phyloP scores from a whole-genome alignment of 2,113 vertebrate species.

The Malaclemys terrapin region DNA sequence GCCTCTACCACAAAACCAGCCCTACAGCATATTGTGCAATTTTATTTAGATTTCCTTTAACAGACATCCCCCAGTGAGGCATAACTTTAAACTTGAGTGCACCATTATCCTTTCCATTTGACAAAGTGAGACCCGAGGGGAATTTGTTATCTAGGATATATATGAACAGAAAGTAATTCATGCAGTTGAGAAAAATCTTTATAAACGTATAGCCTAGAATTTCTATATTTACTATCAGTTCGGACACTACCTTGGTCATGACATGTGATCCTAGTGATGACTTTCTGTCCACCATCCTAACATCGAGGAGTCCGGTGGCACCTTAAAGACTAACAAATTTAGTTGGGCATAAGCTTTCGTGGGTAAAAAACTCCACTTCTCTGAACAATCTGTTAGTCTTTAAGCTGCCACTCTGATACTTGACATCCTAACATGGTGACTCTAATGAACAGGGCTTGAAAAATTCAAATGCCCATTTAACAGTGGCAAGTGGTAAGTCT shows the following conservation, averaged over 20 bases:
- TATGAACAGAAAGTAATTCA: background rate
- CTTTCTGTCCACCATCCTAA: no score
- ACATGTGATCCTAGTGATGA: background rate
- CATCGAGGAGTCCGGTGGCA: no score
- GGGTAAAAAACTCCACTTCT: no score
- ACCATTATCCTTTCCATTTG: background rate
- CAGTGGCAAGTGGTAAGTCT: background rate
- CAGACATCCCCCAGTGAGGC: no score
- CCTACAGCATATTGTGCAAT: no score
- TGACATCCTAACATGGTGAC: background rate
- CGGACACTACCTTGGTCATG: no score
- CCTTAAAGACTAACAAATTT: no score
- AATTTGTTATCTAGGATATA: background rate
- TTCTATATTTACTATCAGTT: no score
- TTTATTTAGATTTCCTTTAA: no score
- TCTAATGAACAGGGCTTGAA: background rate
- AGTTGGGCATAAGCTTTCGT: no score
- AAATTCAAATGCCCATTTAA: background rate
- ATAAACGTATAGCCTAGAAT: background rate
- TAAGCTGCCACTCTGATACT: no score
- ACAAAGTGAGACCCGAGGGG: background rate
- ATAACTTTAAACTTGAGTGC: accelerated
- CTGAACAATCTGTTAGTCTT: no score
- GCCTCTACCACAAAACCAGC: background rate
- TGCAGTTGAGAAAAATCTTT: background rate